Evolutionary conservation across 2,113 vertebrate genomes (phyloP), one percentile per base, ranked within the genome.

Genomic region (Camelus dromedarius): DNA sequence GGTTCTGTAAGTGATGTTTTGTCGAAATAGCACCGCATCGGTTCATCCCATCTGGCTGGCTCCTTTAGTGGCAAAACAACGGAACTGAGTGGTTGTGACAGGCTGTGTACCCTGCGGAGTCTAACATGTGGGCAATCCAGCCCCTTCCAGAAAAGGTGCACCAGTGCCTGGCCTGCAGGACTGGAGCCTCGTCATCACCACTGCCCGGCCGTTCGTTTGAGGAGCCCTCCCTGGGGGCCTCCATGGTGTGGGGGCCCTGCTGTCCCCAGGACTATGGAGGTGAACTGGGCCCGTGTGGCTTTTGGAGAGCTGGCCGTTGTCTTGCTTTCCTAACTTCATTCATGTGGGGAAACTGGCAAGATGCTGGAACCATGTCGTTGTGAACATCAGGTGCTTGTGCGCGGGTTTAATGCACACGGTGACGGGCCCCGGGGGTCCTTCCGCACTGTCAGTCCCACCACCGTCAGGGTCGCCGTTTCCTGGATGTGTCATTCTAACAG

Each of bases 1-100:
- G 30, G 2, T 26, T 22, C 48, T 30, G 2, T 75, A 50, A 54
- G 26, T 32, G 22, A 38, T 20, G 6, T 13, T 28, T 24, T 19
- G 0, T 54, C 3, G n/a, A 1, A 24, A 18, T 14, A 5, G 6
- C 12, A 14, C 58, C 58, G 19, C 0, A 0, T 38, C 35, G 3
- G 3, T 11, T 28, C 1, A 0, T 13, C 26, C 12, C 48, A 8
- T 11, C 5, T 16, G 75, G 62, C 5, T 16, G 75, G 62, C 26
- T 28, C 62, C 32, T 50, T 58, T 22, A 4, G 30, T 20, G 8
- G 26, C 26, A 52, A 14, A 50, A 30, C 64, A 35, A n/a, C 24
- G 38, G 72, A 22, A 60, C 6, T 32, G 24, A 9, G 70, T 26
- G 32, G 12, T 2, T 83, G 42, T 9, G 72, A 80, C 62, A 56